Percentiles rank a stretch among this genome's conserved stretches.
Evolutionary conservation across 1,140 invertebrate genomes (phyloP).

Genomic region (Drosophila pallidifrons): DNA sequence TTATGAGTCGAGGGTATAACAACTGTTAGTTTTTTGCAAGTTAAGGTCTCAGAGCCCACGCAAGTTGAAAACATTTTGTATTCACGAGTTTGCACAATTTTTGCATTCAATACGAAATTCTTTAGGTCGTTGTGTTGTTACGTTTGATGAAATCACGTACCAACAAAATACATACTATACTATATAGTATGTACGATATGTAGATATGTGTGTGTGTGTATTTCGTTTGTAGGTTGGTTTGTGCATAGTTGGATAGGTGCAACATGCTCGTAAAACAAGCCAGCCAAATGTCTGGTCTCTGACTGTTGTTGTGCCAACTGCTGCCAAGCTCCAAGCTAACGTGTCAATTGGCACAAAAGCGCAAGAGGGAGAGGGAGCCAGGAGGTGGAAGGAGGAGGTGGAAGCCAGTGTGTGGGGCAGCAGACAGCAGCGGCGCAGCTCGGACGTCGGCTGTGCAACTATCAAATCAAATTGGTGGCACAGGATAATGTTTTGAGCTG

Average conservation of each 20-base stretch:
- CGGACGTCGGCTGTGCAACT: constrained; percentile 65
- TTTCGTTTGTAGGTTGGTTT: constrained; percentile 8
- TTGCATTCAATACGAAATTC: constrained; percentile 81
- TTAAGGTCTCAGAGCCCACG: constrained; percentile 30
- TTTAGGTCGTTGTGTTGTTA: constrained; percentile 68
- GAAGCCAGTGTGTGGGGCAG: not conserved
- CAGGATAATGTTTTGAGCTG: constrained; percentile 82
- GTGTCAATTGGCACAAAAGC: constrained; percentile 70
- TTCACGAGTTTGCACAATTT: constrained; percentile 83
- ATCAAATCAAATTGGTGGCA: constrained; percentile 82
- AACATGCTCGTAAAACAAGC: constrained; percentile 80
- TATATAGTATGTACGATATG: constrained; percentile 33
- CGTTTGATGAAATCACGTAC: constrained; percentile 81
- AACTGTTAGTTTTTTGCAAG: constrained; percentile 47
- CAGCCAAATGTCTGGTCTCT: constrained; percentile 56
- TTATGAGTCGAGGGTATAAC: not conserved
- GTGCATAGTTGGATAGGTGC: constrained; percentile 63
- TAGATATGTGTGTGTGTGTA: constrained; percentile 28
- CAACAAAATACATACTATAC: constrained; percentile 41
- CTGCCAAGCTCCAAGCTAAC: constrained; percentile 74
- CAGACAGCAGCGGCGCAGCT: constrained; percentile 16
- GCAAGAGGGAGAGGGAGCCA: not conserved
- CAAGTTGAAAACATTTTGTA: constrained; percentile 67
- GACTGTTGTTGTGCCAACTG: constrained; percentile 67
- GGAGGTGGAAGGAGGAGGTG: not conserved